Conservation (phyloP, 2,113 vertebrate genomes). For the Rhinolophus ferrumequinum region DNA sequence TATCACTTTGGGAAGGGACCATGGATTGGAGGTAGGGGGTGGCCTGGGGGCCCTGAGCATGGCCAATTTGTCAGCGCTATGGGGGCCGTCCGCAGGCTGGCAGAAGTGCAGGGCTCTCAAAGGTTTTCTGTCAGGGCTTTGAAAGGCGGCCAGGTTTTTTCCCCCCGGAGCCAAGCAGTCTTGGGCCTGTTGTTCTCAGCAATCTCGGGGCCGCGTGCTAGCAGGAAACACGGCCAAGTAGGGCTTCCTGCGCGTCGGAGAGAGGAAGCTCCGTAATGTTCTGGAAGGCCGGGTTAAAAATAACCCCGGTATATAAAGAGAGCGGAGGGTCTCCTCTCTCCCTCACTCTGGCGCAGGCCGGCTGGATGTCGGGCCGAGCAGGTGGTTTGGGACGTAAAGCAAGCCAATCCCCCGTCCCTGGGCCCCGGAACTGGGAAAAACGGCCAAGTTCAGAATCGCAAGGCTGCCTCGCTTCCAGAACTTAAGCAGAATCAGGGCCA, state of each 20-base stretch:
- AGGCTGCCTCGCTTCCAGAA: background rate
- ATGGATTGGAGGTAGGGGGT: conserved; percentile 65
- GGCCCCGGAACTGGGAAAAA: background rate
- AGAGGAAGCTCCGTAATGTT: conserved; percentile 94
- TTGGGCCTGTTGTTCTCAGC: conserved; percentile 94
- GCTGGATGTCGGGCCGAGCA: conserved; percentile 67
- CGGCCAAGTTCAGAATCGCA: background rate
- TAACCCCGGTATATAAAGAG: conserved; percentile 96
- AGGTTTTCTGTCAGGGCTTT: conserved; percentile 84
- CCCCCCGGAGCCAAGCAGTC: conserved; percentile 83
- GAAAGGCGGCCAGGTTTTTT: conserved; percentile 85
- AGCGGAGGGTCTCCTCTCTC: conserved; percentile 87
- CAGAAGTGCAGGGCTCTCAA: conserved; percentile 85
- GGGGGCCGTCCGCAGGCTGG: conserved; percentile 86
- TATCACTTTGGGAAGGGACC: conserved; percentile 33
- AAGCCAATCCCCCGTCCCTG: background rate
- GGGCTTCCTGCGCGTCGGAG: conserved; percentile 94
- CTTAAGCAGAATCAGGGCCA: background rate
- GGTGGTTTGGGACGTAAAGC: conserved; percentile 68
- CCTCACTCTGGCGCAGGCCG: conserved; percentile 85
- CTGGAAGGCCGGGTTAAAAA: conserved; percentile 97
- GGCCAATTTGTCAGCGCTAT: conserved; percentile 76
- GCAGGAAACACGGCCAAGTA: conserved; percentile 94
- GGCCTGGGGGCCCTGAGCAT: conserved; percentile 70
- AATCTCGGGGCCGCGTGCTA: conserved; percentile 89